Conservation (phyloP, 1,140 invertebrate species). For the Grapholita molesta region DNA sequence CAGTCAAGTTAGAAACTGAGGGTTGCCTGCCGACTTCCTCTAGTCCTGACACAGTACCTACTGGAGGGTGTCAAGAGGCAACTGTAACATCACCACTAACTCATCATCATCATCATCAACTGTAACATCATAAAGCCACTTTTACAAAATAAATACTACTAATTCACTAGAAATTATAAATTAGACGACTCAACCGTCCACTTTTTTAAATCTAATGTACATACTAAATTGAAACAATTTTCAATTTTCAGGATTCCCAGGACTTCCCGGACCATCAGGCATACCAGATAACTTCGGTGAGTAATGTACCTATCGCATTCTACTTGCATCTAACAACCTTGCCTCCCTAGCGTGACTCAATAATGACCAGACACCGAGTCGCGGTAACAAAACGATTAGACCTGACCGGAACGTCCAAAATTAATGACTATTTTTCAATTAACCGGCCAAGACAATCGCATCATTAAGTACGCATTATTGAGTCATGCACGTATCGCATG, state of each 20-base stretch:
- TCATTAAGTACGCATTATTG: conserved; percentile 67
- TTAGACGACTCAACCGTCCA: too few relatives aligned
- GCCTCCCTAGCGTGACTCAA: conserved; percentile 46
- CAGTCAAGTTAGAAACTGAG: too few relatives aligned
- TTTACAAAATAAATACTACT: too few relatives aligned
- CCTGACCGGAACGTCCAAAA: conserved; percentile 35
- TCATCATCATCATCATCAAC: too few relatives aligned
- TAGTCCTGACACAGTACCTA: too few relatives aligned
- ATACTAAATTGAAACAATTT: background rate
- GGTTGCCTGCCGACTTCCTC: too few relatives aligned
- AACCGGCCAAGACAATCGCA: conserved; percentile 32
- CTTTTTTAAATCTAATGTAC: background rate
- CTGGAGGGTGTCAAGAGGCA: too few relatives aligned
- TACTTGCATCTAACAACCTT: conserved; percentile 39
- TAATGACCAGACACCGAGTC: conserved; percentile 37
- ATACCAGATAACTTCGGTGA: conserved; percentile 92
- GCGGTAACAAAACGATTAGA: conserved; percentile 46
- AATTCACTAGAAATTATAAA: too few relatives aligned
- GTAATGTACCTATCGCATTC: conserved; percentile 56
- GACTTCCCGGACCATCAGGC: conserved; percentile 89
- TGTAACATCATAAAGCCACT: too few relatives aligned
- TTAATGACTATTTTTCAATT: conserved; percentile 33
- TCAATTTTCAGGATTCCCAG: conserved; percentile 57
- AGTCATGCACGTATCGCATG: conserved; percentile 51
- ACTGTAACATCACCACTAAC: too few relatives aligned